These are phyloP conservation scores for Lepidostoma basale DNA, from an alignment of 1,140 invertebrate species.

Conservation along the genomic window DNA sequence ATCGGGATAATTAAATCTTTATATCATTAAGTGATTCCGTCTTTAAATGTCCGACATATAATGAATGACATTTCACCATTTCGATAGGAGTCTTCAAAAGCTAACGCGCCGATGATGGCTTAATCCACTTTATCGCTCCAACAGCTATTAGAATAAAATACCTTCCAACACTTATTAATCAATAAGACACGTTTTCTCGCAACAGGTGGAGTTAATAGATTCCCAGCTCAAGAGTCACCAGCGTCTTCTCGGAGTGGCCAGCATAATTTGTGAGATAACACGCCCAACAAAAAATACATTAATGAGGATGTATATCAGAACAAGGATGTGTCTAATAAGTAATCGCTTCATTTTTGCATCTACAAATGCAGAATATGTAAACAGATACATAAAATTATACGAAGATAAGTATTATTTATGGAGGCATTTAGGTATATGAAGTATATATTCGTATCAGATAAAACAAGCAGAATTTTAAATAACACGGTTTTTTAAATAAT, in stretches of 20 bases:
- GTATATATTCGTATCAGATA: not conserved
- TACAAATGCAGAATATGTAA: slow-evolving; percentile 23
- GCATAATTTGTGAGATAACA: slow-evolving; percentile 25
- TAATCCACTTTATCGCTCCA: slow-evolving; percentile 43
- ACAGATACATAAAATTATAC: slow-evolving; percentile 12
- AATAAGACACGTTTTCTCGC: slow-evolving; percentile 44
- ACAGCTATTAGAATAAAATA: slow-evolving; percentile 43
- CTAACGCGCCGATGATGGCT: slow-evolving; percentile 45
- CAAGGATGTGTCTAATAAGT: slow-evolving; percentile 10
- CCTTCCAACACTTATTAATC: slow-evolving; percentile 44
- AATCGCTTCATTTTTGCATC: slow-evolving; percentile 20
- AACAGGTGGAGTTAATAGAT: slow-evolving; percentile 42
- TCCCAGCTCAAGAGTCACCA: not conserved
- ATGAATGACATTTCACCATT: slow-evolving; percentile 44
- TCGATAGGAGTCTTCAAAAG: slow-evolving; percentile 37
- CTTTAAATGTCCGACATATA: slow-evolving; percentile 36
- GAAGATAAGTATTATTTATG: not conserved
- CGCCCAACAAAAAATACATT: slow-evolving; percentile 13
- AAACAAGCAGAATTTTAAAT: not conserved
- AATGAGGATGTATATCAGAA: not conserved
- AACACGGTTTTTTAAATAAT: no score
- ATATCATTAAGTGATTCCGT: slow-evolving; percentile 35
- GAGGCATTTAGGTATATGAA: not conserved
- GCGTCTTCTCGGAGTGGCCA: slow-evolving; percentile 5
- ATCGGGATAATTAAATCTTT: slow-evolving; percentile 45